Base-by-base conservation (phyloP, 2,888 invertebrate genomes). In the Agapostemon virescens region DNA sequence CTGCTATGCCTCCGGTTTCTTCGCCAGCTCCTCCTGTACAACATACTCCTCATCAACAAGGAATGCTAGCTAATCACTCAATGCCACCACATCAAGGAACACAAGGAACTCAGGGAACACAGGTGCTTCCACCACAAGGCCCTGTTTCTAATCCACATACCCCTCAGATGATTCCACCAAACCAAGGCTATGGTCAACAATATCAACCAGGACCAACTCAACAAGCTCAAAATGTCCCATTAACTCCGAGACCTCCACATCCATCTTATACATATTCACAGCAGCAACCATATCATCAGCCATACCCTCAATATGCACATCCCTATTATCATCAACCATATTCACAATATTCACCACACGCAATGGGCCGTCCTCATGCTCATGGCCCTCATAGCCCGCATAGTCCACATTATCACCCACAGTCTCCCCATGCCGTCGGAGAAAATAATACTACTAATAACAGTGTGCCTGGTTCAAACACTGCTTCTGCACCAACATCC, bases 171-270 rank as follows among this genome's bases (percentile, higher is more conserved):
- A 90, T 92, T 66, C 89, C 92, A 4, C 88, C 90, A 2, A 91
- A 92, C 13, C 93, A 93, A 80, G 92, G 92, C 30, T 92, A 92
- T 49, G 87, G 90, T 4, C 92, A 92, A 23, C 93, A 93, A 71
- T 93, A 93, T 84, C 92, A 92, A 67, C 89, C 93, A 0, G 89
- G 90, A 20, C 92, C 92, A 2, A 91, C 90, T 69, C 93, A 93
- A 17, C 92, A 90, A 61, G 86, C 93, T 15, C 94, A 94, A 83
- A 93, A 93, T 55, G 94, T 94, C 26, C 94, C 94, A 0, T 88
- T 94, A 63, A 94, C 94, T 20, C 94, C 94, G 13, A 90, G 94
- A 77, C 94, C 94, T 2, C 94, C 94, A 0, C 94, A 94, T 91
- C 94, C 94, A 0, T 92, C 93, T 7, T 94, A 94, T 76, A 92